Conservation (phyloP, 2,888 invertebrate species). For the Cerastis rubricosa region DNA sequence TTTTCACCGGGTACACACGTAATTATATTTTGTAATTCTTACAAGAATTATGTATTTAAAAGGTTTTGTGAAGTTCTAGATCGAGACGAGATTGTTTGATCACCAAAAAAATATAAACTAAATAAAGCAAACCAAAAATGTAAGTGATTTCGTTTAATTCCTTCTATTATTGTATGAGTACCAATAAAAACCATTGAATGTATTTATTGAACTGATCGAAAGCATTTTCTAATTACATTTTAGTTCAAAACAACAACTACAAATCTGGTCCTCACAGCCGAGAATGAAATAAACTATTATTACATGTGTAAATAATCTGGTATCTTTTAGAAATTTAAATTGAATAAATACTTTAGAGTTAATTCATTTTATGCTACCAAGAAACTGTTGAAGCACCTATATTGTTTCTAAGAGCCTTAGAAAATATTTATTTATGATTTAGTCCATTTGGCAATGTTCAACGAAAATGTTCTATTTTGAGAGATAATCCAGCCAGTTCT, state of each 20-base stretch:
- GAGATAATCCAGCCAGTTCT: neutral
- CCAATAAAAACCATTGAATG: slow-evolving; percentile 1
- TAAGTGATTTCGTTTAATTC: neutral
- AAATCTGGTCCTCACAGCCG: neutral
- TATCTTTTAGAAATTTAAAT: slow-evolving; percentile 3
- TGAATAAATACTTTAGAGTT: slow-evolving; percentile 6
- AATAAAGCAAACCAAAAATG: neutral
- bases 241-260: neutral
- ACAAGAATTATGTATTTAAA: neutral
- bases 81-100: neutral
- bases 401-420: neutral
- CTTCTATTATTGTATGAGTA: neutral
- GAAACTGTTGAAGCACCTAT: neutral
- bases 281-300: neutral
- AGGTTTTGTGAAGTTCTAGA: neutral
- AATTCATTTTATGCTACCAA: neutral
- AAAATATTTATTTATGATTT: slow-evolving; percentile 33
- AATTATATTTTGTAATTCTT: neutral
- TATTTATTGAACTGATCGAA: neutral
- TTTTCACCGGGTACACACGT: too few species aligned
- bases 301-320: neutral
- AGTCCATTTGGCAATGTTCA: slow-evolving; percentile 12
- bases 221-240: neutral
- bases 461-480: slow-evolving; percentile 9
- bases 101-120: neutral